Conservation (phyloP, 2,113 vertebrate genomes). For the Osmerus mordax region DNA sequence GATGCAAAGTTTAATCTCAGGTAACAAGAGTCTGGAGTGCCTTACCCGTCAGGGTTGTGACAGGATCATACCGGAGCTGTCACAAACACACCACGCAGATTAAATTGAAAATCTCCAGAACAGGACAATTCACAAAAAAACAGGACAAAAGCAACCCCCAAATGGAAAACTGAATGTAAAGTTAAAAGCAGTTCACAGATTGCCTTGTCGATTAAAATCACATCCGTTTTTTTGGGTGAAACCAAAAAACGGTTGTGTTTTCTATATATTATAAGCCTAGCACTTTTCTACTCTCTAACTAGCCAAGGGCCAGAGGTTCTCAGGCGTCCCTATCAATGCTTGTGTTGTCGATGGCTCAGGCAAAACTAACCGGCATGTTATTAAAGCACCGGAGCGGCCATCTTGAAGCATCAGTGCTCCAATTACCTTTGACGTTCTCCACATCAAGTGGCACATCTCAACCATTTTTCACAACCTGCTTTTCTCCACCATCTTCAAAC, state of each 20-base stretch:
- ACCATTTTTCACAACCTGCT: conserved; percentile 57
- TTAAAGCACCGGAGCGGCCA: conserved; percentile 44
- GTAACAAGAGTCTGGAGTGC: conserved; percentile 2
- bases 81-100: not conserved
- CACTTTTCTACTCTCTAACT: too few species aligned
- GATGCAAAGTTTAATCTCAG: conserved; percentile 2
- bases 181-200: not conserved
- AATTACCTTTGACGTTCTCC: conserved; percentile 53
- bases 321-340: too few species aligned
- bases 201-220: too few species aligned
- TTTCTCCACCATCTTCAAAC: not conserved
- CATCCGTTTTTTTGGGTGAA: too few species aligned
- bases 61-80: not conserved
- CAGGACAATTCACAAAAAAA: not conserved
- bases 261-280: too few species aligned
- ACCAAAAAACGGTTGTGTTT: too few species aligned
- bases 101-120: not conserved
- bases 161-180: not conserved
- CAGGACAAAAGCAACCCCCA: not conserved
- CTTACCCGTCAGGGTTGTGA: not conserved
- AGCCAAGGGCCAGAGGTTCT: too few species aligned
- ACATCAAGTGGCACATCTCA: conserved; percentile 23
- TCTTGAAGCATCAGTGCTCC: conserved; percentile 58
- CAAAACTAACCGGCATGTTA: conserved; percentile 38
- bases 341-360: too few species aligned